Conservation (phyloP, 2,113 vertebrate species). For the Sminthopsis crassicaudata region DNA sequence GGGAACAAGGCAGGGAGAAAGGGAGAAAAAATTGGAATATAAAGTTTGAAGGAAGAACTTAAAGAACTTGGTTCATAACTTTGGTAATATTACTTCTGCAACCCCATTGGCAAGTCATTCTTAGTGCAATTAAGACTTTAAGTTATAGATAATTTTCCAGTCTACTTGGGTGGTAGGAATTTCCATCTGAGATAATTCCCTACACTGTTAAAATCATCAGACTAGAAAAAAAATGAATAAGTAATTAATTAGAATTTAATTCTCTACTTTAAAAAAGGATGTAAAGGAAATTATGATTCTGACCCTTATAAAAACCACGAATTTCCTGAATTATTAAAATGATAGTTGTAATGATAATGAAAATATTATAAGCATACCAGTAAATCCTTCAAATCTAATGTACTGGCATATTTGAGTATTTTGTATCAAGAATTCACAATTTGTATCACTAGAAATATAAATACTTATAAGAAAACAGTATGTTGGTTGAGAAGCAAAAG, state of each 20-base stretch:
- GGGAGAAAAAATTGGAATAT: no score
- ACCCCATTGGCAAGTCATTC: neutral
- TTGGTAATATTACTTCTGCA: neutral
- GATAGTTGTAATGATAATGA: neutral
- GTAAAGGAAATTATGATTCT: neutral
- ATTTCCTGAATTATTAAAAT: neutral
- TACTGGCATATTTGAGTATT: neutral
- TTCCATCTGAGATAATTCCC: neutral
- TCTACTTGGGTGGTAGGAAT: neutral
- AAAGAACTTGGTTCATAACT: no score
- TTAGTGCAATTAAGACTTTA: neutral
- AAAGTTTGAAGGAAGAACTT: no score
- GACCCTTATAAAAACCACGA: neutral
- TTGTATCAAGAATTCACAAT: neutral
- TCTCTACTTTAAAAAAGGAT: neutral
- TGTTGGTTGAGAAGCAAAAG: neutral
- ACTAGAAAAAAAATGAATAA: neutral
- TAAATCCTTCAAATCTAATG: neutral
- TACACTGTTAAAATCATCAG: neutral
- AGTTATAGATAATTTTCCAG: neutral
- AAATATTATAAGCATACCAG: neutral
- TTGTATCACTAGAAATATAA: neutral
- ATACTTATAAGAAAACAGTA: neutral
- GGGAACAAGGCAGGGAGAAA: no score
- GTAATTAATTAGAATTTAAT: neutral